Evolutionary conservation across 2,113 vertebrate genomes (phyloP), one percentile per base, ranked within the genome.

Genomic region (Cololabis saira): DNA sequence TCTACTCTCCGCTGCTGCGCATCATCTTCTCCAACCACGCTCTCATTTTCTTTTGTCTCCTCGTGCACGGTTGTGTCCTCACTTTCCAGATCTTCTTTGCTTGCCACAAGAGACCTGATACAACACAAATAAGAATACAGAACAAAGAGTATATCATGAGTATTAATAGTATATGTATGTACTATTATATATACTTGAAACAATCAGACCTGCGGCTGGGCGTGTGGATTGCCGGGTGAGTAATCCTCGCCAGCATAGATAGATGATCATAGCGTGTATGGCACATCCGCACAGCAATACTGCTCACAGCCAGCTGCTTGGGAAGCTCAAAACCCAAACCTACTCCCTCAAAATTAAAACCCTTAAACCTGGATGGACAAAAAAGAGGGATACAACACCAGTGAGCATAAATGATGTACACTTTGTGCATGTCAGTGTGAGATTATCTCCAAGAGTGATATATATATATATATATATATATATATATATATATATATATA

Each of bases 251-350:
- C 18, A 82, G 54, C 5, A 47, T 12, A 11, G 95, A 94, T 5
- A 98, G 2, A 2, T 98, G 97, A 62, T 99, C 96, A 0, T 96
- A 96, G 14, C 0, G 69, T 0, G 95, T 96, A 74, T 96, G 95
- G 1, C 98, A 82, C 61, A 98, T 71, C 1, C 94, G 90, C 0
- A 99, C 22, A 0, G 93, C 95, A 0, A 97, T 48, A 1, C 88
- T 73, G 42, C 92, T 92, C 50, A 85, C n/a, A 11, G 94, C 93
- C 82, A 98, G 81, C 0, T 92, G 79, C 69, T 90, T 93, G 12
- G 96, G 95, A 63, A 99, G 88, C 37, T 94, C 91, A 75, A 98
- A 97, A 18, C 91, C 91, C 7, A 92, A 30, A 15, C 83, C 77
- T 0, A 53, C 90, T 5, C 91, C 90, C 2, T 80, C 44, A 63